Evolutionary conservation across 2,113 vertebrate genomes (phyloP).

Genomic region (Phalacrocorax pelagicus): DNA sequence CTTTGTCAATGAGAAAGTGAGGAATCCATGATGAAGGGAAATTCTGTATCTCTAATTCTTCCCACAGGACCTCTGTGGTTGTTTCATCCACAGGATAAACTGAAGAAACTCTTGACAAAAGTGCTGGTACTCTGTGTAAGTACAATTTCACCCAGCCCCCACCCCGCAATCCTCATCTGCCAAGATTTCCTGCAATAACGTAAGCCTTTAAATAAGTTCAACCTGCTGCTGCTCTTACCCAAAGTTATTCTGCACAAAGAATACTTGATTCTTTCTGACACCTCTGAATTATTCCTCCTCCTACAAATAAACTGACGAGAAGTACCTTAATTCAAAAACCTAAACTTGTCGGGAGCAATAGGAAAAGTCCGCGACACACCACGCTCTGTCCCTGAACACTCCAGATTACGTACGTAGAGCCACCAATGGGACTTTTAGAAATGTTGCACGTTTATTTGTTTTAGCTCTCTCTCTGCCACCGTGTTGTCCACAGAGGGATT

Average conservation of each 20-base stretch:
- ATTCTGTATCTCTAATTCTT: neutral
- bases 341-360: neutral
- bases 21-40: neutral
- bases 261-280: neutral
- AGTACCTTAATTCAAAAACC: neutral
- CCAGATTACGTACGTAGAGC: fast-evolving
- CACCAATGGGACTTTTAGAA: neutral
- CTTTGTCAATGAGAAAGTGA: neutral
- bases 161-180: neutral
- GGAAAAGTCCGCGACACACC: neutral
- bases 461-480: neutral
- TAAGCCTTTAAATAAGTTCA: neutral
- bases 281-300: neutral
- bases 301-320: neutral
- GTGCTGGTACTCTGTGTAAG: neutral
- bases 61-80: neutral
- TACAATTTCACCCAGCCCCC: neutral
- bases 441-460: fast-evolving
- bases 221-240: neutral
- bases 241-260: neutral
- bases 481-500: neutral
- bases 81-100: neutral
- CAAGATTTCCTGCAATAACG: neutral
- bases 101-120: neutral
- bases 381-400: neutral